Conservation (phyloP, 2,113 vertebrate genomes). For the Pterocles burchelli region DNA sequence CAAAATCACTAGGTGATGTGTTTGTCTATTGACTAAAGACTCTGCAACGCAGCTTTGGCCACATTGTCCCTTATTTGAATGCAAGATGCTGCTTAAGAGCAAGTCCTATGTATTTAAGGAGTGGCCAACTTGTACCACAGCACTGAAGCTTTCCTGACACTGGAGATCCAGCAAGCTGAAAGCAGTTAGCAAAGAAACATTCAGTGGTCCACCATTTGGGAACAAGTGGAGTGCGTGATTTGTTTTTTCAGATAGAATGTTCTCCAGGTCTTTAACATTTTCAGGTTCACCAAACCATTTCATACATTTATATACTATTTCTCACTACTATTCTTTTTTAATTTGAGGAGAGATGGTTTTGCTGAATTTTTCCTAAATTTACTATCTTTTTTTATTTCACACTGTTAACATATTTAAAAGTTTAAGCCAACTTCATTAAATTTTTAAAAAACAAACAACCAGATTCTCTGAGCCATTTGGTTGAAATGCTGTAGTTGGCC, state of each 20-base stretch:
- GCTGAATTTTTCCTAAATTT: background rate
- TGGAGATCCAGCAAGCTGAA: background rate
- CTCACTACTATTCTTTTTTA: background rate
- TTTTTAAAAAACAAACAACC: background rate
- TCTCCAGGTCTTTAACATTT: background rate
- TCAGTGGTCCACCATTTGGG: background rate
- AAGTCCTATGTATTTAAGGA: background rate
- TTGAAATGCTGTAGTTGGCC: background rate
- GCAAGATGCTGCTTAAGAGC: background rate
- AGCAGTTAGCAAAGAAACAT: no score
- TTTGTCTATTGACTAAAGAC: background rate
- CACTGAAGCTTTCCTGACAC: background rate
- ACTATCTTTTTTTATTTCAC: background rate
- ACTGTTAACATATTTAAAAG: background rate
- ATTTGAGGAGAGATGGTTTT: background rate
- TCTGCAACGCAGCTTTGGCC: background rate
- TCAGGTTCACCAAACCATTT: background rate
- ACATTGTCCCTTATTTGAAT: background rate
- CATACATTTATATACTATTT: background rate
- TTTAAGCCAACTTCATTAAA: background rate
- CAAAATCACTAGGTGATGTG: background rate
- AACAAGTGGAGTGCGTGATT: fast-evolving
- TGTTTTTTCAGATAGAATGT: background rate
- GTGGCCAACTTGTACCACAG: background rate
- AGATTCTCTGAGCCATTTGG: background rate